Percentiles rank a stretch among this genome's conserved stretches.
phyloP scores from a whole-genome alignment of 1,140 invertebrate species.

The Leptestheria dahalacensis region DNA sequence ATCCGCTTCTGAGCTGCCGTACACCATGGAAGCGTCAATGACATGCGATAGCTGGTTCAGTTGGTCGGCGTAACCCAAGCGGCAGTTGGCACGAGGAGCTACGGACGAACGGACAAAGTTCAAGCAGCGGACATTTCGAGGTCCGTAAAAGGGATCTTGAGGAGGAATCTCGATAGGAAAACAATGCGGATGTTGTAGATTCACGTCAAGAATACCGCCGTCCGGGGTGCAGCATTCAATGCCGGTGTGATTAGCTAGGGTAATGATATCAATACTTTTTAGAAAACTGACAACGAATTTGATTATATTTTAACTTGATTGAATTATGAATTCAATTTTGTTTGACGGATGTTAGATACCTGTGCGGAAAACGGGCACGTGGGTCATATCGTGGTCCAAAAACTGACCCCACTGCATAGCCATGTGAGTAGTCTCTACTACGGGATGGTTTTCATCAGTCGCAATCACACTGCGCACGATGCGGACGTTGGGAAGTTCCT shows the following conservation, averaged over 20 bases:
- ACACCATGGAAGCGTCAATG: constrained; percentile 34
- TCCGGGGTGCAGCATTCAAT: constrained; percentile 17
- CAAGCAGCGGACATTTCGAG: constrained; percentile 48
- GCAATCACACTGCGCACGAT: constrained; percentile 24
- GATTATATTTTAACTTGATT: too few species aligned
- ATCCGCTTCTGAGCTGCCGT: constrained; percentile 30
- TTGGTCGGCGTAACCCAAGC: constrained; percentile 49
- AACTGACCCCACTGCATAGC: constrained; percentile 43
- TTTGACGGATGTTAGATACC: too few species aligned
- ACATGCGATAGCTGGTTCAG: constrained; percentile 37
- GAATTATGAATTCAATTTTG: too few species aligned
- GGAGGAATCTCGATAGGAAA: constrained; percentile 23
- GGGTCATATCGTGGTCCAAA: constrained; percentile 40
- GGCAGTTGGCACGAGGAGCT: constrained; percentile 45
- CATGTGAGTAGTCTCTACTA: constrained; percentile 26
- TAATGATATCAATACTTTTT: too few species aligned
- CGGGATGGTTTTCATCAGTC: constrained; percentile 27
- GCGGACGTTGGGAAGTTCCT: constrained; percentile 14
- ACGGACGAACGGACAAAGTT: constrained; percentile 49
- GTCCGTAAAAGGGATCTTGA: constrained; percentile 26
- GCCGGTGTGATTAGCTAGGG: constrained; percentile 11
- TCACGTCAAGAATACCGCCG: constrained; percentile 3
- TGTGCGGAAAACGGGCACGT: constrained; percentile 52
- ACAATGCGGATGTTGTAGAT: constrained; percentile 20
- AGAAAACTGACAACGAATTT: too few species aligned